Base-by-base conservation (phyloP, 2,797 vertebrate species). In the Lutjanus campechanus region DNA sequence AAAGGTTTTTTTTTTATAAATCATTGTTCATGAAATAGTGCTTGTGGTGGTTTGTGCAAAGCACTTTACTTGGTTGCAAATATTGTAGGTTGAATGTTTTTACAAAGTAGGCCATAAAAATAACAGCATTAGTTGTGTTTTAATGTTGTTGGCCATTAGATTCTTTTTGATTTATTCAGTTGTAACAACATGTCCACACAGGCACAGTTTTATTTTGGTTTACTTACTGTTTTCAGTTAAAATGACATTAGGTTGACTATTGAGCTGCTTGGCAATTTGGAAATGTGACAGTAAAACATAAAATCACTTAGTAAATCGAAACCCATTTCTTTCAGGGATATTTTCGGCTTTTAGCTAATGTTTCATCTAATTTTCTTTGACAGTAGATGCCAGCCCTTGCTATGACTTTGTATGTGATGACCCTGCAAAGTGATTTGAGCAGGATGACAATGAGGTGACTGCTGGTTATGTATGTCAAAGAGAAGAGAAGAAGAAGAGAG, bases 211-310 rank as follows among this genome's bases (percentile, higher is more conserved):
- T 74, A 59, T 67, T 82, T 82, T 76, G 25, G 50, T 47, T 56
- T 20, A 43, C 9, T 25, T 20, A 49, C 6, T 44, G n/a, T 68
- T 78, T 66, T 73, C 9, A 20, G 44, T 5, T 54, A 15, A 5
- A 36, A 8, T 58, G 1, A 54, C n/a, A 36, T 69, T 20, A 56
- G 1, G 8, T 64, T 29, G 29, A 29, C 60, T 12, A 50, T 58
- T 43, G 44, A 47, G 51, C n/a, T 69, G 19, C 66, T 65, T 50
- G 11, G 12, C 19, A 25, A 41, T 53, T 63, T 55, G 22, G 43
- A 66, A 68, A 66, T 65, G 54, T 63, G 17, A 76, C 74, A 62
- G 20, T 75, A 47, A 74, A 51, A 61, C 56, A 63, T 49, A 41
- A 67, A 68, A 69, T 73, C 22, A 47, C 13, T 29, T 11, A 47